phyloP scores from a whole-genome alignment of 2,888 invertebrate genomes.

The Nephrotoma appendiculata region DNA sequence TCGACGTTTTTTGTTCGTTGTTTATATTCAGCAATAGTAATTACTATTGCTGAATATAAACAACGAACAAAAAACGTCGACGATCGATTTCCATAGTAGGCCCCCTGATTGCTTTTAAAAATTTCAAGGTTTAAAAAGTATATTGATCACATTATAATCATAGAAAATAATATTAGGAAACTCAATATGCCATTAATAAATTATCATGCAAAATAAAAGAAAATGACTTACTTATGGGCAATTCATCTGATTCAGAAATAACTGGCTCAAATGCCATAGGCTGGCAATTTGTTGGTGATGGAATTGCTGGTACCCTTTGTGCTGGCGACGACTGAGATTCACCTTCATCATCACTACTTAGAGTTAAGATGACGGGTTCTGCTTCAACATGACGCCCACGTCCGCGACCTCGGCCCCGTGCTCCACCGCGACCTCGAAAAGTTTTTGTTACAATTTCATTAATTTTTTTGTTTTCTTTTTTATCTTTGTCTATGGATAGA shows the following conservation, averaged over 20 bases:
- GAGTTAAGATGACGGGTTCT: conserved; percentile 51
- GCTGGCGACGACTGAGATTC: conserved; percentile 16
- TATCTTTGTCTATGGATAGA: background rate
- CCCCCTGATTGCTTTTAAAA: too few relatives aligned
- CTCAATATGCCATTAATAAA: background rate
- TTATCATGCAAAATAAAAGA: background rate
- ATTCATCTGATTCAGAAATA: conserved; percentile 21
- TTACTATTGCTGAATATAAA: too few relatives aligned
- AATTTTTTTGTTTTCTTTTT: background rate
- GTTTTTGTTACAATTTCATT: background rate
- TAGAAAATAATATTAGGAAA: too few relatives aligned
- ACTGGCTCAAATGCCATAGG: conserved; percentile 24
- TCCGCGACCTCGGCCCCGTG: conserved; percentile 15
- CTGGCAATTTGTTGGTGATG: background rate
- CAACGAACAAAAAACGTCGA: too few relatives aligned
- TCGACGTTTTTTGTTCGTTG: too few relatives aligned
- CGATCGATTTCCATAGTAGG: too few relatives aligned
- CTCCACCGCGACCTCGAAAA: conserved; percentile 12
- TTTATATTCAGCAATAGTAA: too few relatives aligned
- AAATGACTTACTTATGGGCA: background rate
- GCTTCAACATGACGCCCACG: conserved; percentile 39
- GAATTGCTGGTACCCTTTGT: background rate
- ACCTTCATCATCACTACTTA: conserved; percentile 56
- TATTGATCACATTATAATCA: too few relatives aligned
- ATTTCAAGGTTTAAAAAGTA: too few relatives aligned